phyloP scores from a whole-genome alignment of 2,888 invertebrate genomes.

The Aelia acuminata region DNA sequence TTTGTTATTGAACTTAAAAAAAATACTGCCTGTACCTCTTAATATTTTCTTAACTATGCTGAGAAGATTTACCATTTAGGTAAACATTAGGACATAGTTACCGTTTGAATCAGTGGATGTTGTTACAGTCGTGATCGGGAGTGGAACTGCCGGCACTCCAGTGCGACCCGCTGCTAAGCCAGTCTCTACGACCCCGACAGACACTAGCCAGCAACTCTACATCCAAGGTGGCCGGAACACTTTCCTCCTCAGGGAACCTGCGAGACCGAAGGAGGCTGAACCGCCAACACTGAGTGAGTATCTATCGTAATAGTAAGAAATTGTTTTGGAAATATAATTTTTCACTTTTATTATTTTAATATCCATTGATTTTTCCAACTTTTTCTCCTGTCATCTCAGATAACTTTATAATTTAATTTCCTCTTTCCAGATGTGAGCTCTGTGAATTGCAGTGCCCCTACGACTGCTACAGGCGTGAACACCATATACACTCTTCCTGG shows the following conservation, averaged over 20 bases:
- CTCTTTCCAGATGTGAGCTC: conserved; percentile 27
- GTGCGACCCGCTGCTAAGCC: conserved; percentile 44
- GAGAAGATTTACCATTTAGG: background rate
- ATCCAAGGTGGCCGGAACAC: conserved; percentile 47
- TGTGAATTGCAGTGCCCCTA: background rate
- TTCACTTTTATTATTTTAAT: no score
- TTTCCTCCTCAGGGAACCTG: conserved; percentile 52
- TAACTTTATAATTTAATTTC: background rate
- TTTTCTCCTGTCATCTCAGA: background rate
- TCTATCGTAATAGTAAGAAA: no score
- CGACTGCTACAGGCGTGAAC: conserved; percentile 37
- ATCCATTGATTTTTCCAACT: background rate
- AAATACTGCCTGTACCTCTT: background rate
- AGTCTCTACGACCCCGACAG: background rate
- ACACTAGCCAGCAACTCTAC: conserved; percentile 36
- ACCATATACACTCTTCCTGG: conserved; percentile 51
- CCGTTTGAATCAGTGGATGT: conserved; percentile 52
- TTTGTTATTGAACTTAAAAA: background rate
- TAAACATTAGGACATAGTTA: conserved; percentile 4
- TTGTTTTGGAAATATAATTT: no score
- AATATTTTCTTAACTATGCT: background rate
- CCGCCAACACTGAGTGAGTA: conserved; percentile 28
- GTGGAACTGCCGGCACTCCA: conserved; percentile 23
- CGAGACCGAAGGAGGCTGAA: conserved; percentile 52
- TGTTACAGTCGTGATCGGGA: conserved; percentile 58